Evolutionary conservation across 2,113 vertebrate genomes (phyloP), one percentile per base, ranked within the genome.

Genomic region (Tupaia tana): DNA sequence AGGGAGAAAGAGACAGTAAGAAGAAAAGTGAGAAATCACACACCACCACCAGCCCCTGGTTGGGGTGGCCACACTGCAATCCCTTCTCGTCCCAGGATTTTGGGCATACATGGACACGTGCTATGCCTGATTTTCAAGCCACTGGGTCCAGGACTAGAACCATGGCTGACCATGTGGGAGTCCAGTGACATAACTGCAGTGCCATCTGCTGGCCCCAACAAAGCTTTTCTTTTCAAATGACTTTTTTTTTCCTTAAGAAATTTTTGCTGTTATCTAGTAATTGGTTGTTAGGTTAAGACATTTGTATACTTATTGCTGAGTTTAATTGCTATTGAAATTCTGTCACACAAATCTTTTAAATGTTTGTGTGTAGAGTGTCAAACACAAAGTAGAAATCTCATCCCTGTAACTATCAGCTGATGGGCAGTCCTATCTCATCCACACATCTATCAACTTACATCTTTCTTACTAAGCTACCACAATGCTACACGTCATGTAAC

Each of bases 281-380:
- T 88, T 87, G 74, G 74, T 71, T 88, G 16, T 71, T 90, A 78
- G 78, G 69, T 82, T 77, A 89, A 92, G 59, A 81, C 24, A 78
- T 64, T 73, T 83, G 14, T 92, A 63, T 95, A 85, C 18, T 4
- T 63, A 27, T 84, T 86, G 13, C 31, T 80, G 27, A 80, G 25
- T 73, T 93, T 93, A 89, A 31, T 86, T 95, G 25, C 63, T 90
- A 11, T 56, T 95, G 69, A 89, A 92, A 84, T 95, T 96, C 14
- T 75, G 7, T 94, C 59, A 61, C 61, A 27, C 4, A 64, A 20
- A 58, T 73, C 83, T 90, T 80, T 82, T 9, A 75, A 78, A 29
- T 87, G 29, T 96, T 84, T 92, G 61, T 87, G 10, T 80, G 1
- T 70, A 84, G 71, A 86, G 92, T 96, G 94, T 96, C 15, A 86